Conservation (phyloP, 2,797 vertebrate species). For the Pantherophis alleghaniensis region DNA sequence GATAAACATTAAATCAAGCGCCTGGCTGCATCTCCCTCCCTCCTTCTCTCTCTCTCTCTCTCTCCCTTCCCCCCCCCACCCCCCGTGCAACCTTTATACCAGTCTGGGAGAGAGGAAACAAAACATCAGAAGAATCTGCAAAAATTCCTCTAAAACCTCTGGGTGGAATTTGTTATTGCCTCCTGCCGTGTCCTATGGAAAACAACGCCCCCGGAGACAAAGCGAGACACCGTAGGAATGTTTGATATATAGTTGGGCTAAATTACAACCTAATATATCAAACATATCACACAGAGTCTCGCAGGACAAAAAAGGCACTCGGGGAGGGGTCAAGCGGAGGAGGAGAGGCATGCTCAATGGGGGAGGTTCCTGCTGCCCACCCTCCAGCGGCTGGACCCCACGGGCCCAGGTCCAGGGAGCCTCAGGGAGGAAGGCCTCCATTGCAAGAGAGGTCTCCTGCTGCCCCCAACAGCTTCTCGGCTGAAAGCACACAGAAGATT, state of each 20-base stretch:
- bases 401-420: slow-evolving; percentile 14
- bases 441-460: neutral
- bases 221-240: slow-evolving; percentile 99
- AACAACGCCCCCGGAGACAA: slow-evolving; percentile 85
- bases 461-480: neutral
- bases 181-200: slow-evolving; percentile 53
- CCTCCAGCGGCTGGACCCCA: slow-evolving; percentile 48
- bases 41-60: too few relatives aligned
- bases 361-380: slow-evolving; percentile 6
- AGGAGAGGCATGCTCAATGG: slow-evolving; percentile 51
- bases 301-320: slow-evolving; percentile 87
- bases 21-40: neutral
- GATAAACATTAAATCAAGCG: neutral
- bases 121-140: slow-evolving; percentile 38
- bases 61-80: neutral
- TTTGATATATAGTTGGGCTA: slow-evolving; percentile 99
- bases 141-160: slow-evolving; percentile 60
- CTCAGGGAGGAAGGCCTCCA: neutral
- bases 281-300: slow-evolving; percentile 99
- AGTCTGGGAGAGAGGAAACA: neutral
- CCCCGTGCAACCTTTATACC: neutral
- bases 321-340: slow-evolving; percentile 75
- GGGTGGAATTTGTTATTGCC: slow-evolving; percentile 51
- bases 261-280: slow-evolving; percentile 99
- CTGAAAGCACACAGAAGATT: neutral